Conservation (phyloP, 2,888 invertebrate species). For the Agonopterix heracliana region DNA sequence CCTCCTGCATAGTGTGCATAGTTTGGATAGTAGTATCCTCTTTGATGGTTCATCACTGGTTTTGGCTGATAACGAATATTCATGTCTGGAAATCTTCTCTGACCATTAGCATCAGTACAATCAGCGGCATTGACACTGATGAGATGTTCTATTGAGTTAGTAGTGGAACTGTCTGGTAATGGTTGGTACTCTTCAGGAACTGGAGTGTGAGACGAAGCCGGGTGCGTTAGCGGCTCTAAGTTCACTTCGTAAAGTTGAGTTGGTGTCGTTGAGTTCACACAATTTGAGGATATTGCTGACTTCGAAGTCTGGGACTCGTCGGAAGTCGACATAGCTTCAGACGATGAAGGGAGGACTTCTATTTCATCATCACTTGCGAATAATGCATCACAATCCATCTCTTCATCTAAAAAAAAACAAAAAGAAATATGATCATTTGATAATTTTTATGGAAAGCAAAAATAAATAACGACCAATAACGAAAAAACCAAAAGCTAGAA, state of each 20-base stretch:
- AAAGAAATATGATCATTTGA: too few relatives aligned
- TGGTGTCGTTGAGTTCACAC: slow-evolving; percentile 53
- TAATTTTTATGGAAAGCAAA: too few relatives aligned
- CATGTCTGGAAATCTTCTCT: slow-evolving; percentile 37
- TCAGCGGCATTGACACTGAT: slow-evolving; percentile 36
- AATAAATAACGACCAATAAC: not conserved
- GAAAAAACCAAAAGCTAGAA: too few relatives aligned
- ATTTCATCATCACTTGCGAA: slow-evolving; percentile 81
- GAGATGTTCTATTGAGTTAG: slow-evolving; percentile 42
- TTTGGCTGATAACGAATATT: slow-evolving; percentile 67
- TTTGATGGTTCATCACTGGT: slow-evolving; percentile 32
- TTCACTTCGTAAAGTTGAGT: slow-evolving; percentile 48
- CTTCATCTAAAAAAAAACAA: slow-evolving; percentile 62
- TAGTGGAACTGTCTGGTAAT: slow-evolving; percentile 60
- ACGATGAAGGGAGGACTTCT: slow-evolving; percentile 50
- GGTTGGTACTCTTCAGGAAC: slow-evolving; percentile 69
- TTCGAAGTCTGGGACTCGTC: slow-evolving; percentile 28
- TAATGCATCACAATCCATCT: slow-evolving; percentile 42
- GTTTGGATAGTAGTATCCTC: slow-evolving; percentile 49
- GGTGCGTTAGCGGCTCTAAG: slow-evolving; percentile 41
- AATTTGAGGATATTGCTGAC: slow-evolving; percentile 47
- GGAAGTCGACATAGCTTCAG: slow-evolving; percentile 29
- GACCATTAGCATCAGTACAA: slow-evolving; percentile 30
- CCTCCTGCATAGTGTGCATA: slow-evolving; percentile 35
- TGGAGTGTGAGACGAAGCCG: slow-evolving; percentile 55